Conservation (phyloP, 2,113 vertebrate species). For the Myotis brandtii region DNA sequence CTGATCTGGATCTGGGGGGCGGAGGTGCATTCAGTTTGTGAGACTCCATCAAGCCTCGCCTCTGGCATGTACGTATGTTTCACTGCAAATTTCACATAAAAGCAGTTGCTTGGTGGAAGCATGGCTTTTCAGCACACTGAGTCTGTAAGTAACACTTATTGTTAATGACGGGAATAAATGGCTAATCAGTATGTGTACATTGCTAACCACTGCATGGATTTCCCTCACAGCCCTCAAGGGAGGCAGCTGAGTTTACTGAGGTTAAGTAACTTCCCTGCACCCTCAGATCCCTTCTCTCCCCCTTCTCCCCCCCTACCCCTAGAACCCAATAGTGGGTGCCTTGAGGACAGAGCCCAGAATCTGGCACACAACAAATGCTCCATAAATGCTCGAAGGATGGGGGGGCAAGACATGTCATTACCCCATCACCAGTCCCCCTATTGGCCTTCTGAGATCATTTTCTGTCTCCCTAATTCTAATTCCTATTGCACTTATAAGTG, state of each 20-base stretch:
- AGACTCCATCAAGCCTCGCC: not conserved
- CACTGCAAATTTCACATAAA: not conserved
- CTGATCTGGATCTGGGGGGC: not conserved
- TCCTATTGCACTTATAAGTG: not conserved
- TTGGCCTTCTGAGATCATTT: slow-evolving; percentile 27
- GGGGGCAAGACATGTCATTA: not conserved
- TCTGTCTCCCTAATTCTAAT: not conserved
- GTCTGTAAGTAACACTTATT: not conserved
- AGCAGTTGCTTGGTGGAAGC: not conserved
- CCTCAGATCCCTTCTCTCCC: not conserved
- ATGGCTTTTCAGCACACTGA: not conserved
- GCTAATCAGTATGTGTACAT: no score
- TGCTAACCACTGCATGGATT: accelerated
- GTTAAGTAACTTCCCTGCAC: not conserved
- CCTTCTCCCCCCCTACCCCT: not conserved
- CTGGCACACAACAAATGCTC: not conserved
- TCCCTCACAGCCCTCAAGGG: not conserved
- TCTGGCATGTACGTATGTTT: not conserved
- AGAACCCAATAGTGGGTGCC: not conserved
- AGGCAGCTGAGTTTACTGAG: not conserved
- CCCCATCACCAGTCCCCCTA: not conserved
- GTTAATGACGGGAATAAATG: not conserved
- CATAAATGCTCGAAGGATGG: not conserved
- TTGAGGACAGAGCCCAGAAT: not conserved
- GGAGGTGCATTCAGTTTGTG: not conserved